phyloP scores from a whole-genome alignment of 2,797 vertebrate genomes.

The Mus spretus region DNA sequence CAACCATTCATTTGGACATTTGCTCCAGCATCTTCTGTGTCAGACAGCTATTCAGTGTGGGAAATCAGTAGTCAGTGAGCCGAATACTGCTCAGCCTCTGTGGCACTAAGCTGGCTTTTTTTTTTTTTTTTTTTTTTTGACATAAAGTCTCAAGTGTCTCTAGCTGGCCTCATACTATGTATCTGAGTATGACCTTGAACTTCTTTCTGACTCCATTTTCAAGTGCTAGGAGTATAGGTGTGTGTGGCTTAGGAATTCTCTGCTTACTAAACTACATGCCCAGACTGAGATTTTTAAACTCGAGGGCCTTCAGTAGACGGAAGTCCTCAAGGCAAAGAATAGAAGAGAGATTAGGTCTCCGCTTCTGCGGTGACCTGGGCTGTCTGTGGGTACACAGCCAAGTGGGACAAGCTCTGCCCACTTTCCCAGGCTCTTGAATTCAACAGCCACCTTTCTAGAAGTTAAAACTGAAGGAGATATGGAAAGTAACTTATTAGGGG shows the following conservation, averaged over 20 bases:
- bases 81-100: not conserved
- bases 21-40: not conserved
- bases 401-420: not conserved
- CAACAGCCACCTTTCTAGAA: not conserved
- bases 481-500: not conserved
- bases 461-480: not conserved
- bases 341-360: not conserved
- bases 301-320: not conserved
- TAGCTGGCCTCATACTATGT: not conserved
- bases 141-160: not conserved
- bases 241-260: not conserved
- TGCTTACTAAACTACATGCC: not conserved
- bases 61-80: not conserved
- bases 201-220: not conserved
- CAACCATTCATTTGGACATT: not conserved
- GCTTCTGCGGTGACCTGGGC: accelerated
- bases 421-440: not conserved
- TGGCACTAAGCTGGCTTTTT: not conserved
- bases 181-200: not conserved
- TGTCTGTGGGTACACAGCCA: accelerated
- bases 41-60: not conserved
- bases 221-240: not conserved
- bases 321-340: not conserved
- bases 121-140: not conserved
- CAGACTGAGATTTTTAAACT: slow-evolving; percentile 46